Base-by-base conservation (phyloP, 1,140 invertebrate species). In the Araneus ventricosus region DNA sequence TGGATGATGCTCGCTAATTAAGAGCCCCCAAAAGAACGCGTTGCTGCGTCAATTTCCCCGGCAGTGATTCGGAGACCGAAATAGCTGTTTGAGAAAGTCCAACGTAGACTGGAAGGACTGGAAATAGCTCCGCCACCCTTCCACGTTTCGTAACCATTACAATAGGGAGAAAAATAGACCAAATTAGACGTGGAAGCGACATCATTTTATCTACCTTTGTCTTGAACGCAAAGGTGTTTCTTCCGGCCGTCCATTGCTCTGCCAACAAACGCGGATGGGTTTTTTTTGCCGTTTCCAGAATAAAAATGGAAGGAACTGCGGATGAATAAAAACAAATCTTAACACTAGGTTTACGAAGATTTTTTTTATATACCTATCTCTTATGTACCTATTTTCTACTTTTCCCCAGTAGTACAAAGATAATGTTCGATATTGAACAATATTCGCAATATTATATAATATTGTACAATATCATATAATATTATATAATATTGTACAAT, bases 121-220 rank as follows among this genome's bases (percentile, higher is more conserved):
- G 80, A 39, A 84, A 84, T 45, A 84, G 80, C 80, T 27, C 45
- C 0, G 24, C 22, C 45, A 45, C 39, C 80, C n/a, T 41, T 52
- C 39, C 24, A 1, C 22, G 37, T 84, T 87, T 87, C 85, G 85
- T 87, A 87, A 88, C 37, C n/a, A 70, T 45, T 39, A 88, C 67
- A 88, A 88, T 88, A 63, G 87, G 57, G 20, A 45, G 61, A 27
- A 61, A 70, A 88, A n/a, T 88, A 88, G 86, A 63, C 86, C n/a
- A 63, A 37, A 88, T 67, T 88, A 88, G 59, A 88, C 86, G 59
- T 27, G 30, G 39, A 37, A 63, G n/a, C 87, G 87, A 75, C 87
- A 70, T 52, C 59, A 27, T 75, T 75, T 34, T 34, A 27, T 75
- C 67, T 75, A 75, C 67, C 67, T 75, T 75, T 30, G 27, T 20